These are phyloP conservation scores for Mormyrops attenuatus DNA, from an alignment of 2,797 vertebrate genomes.

Conservation along the genomic window DNA sequence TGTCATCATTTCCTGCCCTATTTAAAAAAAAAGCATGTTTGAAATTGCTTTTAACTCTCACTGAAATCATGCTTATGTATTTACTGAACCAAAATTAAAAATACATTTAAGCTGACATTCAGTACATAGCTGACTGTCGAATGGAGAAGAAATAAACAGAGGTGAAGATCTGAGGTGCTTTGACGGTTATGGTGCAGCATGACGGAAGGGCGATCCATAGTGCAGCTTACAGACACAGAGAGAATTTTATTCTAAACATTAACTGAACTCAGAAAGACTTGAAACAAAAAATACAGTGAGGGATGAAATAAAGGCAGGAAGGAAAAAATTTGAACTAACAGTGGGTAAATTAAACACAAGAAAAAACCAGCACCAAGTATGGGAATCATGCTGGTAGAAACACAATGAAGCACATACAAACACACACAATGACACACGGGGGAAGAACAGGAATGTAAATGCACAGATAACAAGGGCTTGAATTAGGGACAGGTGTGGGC, in stretches of 20 bases:
- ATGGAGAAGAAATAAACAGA: too few species aligned
- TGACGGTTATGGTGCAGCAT: too few species aligned
- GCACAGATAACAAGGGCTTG: background rate
- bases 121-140: too few species aligned
- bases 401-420: background rate
- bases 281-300: background rate
- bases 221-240: too few species aligned
- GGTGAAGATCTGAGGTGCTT: too few species aligned
- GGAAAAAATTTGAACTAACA: too few species aligned
- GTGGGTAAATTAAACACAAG: background rate
- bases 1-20: background rate
- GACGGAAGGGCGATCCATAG: too few species aligned
- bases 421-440: background rate
- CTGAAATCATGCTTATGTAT: background rate
- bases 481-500: background rate
- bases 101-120: too few species aligned
- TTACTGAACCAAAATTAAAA: background rate
- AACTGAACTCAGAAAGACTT: background rate
- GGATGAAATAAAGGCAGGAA: background rate
- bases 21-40: background rate
- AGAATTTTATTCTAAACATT: too few species aligned
- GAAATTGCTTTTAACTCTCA: background rate
- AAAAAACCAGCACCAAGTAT: background rate
- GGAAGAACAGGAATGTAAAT: background rate
- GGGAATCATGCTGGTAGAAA: background rate